Base-by-base conservation (phyloP, 2,113 vertebrate species). In the Oreochromis aureus region DNA sequence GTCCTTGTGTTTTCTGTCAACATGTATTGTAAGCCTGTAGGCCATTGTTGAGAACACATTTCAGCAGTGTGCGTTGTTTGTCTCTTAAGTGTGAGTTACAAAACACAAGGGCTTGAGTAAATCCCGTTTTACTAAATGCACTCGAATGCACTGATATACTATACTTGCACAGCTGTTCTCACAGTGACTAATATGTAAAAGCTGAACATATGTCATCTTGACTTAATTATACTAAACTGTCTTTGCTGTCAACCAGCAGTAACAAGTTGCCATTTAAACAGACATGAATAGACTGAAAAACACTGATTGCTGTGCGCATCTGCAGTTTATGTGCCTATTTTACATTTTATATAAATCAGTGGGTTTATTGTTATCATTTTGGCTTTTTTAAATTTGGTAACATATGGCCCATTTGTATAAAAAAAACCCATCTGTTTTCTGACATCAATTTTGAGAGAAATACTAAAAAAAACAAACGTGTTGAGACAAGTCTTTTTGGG, bases 1-100 rank as follows among this genome's bases (percentile, higher is more conserved):
- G 58, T 39, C 79, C 58, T 59, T 83, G 36, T 83, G 71, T 78
- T 83, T 69, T 88, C 89, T 86, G 61, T 86, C 69, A 89, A 78
- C 81, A 85, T 78, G 78, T 22, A 83, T 84, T 90, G 81, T 92
- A 63, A 7, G n/a, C 56, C 84, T 51, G 51, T 59, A 82, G 71
- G 88, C 79, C 39, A 81, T 90, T 92, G 71, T 89, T 56, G 56
- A 82, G 79, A 46, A 80, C 84, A 48, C 82, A 16, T 86, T 10
- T 59, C 36, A 76, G 53, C 61, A 84, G 54, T 55, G 41, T 32
- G 6, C 63, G 53, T 53, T 39, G 13, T 80, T 16, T 54, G 55
- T 80, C 34, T 87, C 36, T 15, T 41, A 51, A 59, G 16, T 36
- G 73, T 79, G 34, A 86, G 32, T 61, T 76, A 41, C 39, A 53